Evolutionary conservation across 2,797 vertebrate species (phyloP).

Genomic region (Astyanax mexicanus): DNA sequence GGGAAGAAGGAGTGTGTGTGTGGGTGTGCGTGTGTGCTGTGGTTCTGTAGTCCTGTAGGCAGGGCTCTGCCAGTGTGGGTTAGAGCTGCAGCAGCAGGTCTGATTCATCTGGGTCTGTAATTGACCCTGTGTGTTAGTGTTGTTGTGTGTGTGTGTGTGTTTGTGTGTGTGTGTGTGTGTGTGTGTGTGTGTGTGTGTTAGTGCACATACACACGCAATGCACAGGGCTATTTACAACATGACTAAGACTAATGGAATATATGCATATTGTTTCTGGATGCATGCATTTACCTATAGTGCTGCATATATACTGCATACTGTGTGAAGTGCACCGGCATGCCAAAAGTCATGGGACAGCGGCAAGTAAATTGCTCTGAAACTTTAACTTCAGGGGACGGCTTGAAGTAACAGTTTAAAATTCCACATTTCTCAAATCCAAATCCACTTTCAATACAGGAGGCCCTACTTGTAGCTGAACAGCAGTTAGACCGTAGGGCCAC

Average conservation of each 20-base stretch:
- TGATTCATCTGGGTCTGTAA: conserved; percentile 61
- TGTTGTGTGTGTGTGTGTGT: not conserved
- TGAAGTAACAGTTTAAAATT: too few species aligned
- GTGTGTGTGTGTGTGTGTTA: conserved; percentile 17
- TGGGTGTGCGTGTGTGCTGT: not conserved
- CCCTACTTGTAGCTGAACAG: too few species aligned
- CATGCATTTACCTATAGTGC: not conserved
- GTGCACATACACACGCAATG: not conserved
- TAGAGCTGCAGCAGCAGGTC: conserved; percentile 46
- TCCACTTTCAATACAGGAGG: too few species aligned
- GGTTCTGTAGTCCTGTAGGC: conserved; percentile 4
- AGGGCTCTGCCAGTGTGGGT: conserved; percentile 30
- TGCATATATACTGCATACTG: not conserved
- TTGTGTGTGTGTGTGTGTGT: not conserved
- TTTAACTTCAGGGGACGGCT: too few species aligned
- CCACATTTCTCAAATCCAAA: too few species aligned
- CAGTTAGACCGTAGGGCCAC: too few species aligned
- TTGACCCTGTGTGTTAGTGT: conserved; percentile 40
- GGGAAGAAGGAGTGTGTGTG: too few species aligned
- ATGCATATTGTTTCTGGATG: not conserved
- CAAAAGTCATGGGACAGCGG: too few species aligned
- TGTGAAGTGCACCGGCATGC: too few species aligned
- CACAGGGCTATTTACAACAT: conserved; percentile 7
- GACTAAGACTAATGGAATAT: not conserved
- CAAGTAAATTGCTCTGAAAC: too few species aligned